A percentile compares a stretch with the other conserved stretches of the same genome.
Conservation (phyloP, 1,140 invertebrate genomes). For the Penaeus japonicus region DNA sequence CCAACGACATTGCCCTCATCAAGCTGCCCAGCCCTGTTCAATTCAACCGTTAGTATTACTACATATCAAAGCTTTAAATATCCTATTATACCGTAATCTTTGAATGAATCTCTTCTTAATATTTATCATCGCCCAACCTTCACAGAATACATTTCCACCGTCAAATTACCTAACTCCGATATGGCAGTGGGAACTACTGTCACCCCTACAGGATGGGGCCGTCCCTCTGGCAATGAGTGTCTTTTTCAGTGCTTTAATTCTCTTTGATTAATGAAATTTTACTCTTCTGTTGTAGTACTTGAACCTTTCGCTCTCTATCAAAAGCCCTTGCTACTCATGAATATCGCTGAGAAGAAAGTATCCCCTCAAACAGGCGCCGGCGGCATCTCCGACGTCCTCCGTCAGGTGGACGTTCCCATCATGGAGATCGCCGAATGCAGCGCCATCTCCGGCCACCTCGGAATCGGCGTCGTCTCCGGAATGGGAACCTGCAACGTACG, state of each 20-base stretch:
- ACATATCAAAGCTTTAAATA: too few species aligned
- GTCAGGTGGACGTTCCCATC: constrained; percentile 26
- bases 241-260: too few species aligned
- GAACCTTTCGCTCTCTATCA: too few species aligned
- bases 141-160: constrained; percentile 51
- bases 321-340: too few species aligned
- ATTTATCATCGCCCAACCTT: constrained; percentile 41
- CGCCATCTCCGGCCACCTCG: constrained; percentile 37
- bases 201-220: constrained; percentile 63
- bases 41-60: constrained; percentile 65
- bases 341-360: too few species aligned
- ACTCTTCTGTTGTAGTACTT: too few species aligned
- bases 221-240: constrained; percentile 50
- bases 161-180: constrained; percentile 33
- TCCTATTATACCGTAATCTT: too few species aligned
- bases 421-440: constrained; percentile 29
- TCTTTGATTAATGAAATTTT: too few species aligned
- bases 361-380: not conserved
- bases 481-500: constrained; percentile 51
- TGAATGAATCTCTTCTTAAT: too few species aligned
- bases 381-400: constrained; percentile 9
- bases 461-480: constrained; percentile 20
- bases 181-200: constrained; percentile 46
- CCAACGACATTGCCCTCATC: constrained; percentile 71
- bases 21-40: constrained; percentile 65